Evolutionary conservation across 2,888 invertebrate genomes (phyloP).

Genomic region (Drosophila imparisetae): DNA sequence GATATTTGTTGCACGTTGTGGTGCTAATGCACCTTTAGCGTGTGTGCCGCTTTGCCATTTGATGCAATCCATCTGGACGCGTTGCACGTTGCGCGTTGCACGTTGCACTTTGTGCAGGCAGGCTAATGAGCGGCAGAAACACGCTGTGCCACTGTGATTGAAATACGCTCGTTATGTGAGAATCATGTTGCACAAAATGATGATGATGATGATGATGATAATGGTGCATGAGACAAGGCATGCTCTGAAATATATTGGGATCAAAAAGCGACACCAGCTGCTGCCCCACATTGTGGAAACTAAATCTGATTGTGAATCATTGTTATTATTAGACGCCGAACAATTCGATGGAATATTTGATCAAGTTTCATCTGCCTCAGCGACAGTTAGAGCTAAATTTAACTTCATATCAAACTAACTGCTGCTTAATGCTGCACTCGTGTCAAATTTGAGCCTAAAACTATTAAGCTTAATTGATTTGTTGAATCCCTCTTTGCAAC

Average conservation of each 20-base stretch:
- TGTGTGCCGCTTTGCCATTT: conserved; percentile 58
- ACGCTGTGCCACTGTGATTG: conserved; percentile 17
- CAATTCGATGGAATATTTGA: no score
- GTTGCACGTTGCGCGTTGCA: conserved; percentile 42
- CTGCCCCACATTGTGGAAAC: background rate
- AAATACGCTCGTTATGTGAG: conserved; percentile 36
- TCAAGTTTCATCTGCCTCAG: background rate
- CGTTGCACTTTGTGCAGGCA: conserved; percentile 39
- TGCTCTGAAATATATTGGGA: background rate
- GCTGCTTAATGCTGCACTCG: background rate
- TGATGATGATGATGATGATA: background rate
- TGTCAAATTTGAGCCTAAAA: background rate
- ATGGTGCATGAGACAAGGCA: background rate
- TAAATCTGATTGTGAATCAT: background rate
- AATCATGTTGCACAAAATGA: conserved; percentile 42
- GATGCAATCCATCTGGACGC: conserved; percentile 52
- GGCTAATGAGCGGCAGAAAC: conserved; percentile 47
- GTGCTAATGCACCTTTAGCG: conserved; percentile 72
- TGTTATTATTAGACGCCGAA: background rate
- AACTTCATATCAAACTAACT: background rate
- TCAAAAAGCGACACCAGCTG: background rate
- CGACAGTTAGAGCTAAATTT: background rate
- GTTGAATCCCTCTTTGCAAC: background rate
- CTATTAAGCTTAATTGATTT: background rate
- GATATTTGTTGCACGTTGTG: conserved; percentile 12